Percentiles rank a stretch among this genome's conserved stretches.
Conservation (phyloP, 2,113 vertebrate genomes). For the Condylura cristata region DNA sequence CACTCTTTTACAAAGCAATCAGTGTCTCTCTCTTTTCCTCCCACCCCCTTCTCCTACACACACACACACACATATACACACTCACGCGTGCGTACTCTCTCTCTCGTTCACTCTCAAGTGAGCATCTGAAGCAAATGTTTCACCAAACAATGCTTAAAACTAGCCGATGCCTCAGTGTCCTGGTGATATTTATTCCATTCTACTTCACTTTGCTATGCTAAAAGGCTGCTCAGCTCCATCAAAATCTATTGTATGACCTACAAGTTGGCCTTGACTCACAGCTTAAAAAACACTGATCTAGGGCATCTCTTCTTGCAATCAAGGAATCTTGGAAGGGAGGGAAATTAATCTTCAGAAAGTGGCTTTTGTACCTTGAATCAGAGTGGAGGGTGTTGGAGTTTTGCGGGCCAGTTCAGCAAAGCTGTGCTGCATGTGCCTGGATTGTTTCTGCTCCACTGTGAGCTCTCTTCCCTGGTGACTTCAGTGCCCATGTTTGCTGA, state of each 20-base stretch:
- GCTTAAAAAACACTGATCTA: background rate
- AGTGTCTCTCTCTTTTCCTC: background rate
- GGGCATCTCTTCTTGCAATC: background rate
- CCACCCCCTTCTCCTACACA: background rate
- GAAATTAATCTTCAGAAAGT: background rate
- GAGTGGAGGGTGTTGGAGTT: background rate
- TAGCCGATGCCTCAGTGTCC: background rate
- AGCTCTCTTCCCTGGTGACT: background rate
- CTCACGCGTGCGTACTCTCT: too few relatives aligned
- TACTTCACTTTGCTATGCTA: background rate
- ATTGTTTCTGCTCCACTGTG: background rate
- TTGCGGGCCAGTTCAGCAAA: background rate
- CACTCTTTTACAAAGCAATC: background rate
- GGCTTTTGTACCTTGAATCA: fast-evolving
- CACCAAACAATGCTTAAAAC: background rate
- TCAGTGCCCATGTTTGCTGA: background rate
- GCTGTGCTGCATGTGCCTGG: fast-evolving
- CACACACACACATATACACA: too few relatives aligned
- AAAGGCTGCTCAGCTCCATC: background rate
- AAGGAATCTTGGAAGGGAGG: background rate
- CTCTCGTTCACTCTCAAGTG: too few relatives aligned
- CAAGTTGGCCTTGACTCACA: background rate
- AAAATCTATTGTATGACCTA: background rate
- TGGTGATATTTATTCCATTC: background rate
- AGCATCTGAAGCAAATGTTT: background rate